phyloP scores from a whole-genome alignment of 2,113 vertebrate genomes.

The Mungos mungo region DNA sequence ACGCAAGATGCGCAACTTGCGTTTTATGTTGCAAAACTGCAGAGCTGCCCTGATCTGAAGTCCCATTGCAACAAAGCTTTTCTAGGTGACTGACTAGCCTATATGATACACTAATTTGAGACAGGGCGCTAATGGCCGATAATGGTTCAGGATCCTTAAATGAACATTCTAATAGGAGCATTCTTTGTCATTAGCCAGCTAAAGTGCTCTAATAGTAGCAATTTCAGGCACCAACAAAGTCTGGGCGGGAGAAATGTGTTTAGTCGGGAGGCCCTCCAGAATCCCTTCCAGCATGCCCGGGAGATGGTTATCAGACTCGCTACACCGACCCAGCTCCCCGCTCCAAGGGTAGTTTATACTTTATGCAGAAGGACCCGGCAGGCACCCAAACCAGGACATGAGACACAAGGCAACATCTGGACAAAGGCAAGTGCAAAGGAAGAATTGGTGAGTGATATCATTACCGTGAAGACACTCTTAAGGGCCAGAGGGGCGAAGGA shows the following conservation, averaged over 20 bases:
- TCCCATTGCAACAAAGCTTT: slow-evolving; percentile 43
- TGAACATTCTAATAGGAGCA: slow-evolving; percentile 65
- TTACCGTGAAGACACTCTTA: not conserved
- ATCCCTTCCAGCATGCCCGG: not conserved
- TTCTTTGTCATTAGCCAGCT: slow-evolving; percentile 74
- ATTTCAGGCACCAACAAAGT: slow-evolving; percentile 65
- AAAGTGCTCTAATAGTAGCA: slow-evolving; percentile 68
- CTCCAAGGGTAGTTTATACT: not conserved
- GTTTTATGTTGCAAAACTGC: not conserved
- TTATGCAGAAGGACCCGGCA: not conserved
- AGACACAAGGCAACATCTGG: not conserved
- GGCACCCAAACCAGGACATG: not conserved
- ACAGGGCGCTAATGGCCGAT: slow-evolving; percentile 61
- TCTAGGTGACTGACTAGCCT: slow-evolving; percentile 59
- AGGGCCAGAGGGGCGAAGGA: not conserved
- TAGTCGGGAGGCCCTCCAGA: not conserved
- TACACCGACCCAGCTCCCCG: not conserved
- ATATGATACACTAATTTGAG: slow-evolving; percentile 53
- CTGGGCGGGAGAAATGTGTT: slow-evolving; percentile 21
- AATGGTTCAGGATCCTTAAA: slow-evolving; percentile 67
- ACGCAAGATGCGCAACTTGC: not conserved
- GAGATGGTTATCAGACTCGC: not conserved
- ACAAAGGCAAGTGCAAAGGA: not conserved
- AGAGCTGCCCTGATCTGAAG: not conserved
- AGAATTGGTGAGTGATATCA: not conserved